A percentile compares a stretch with the other conserved stretches of the same genome.
These are phyloP conservation scores for Ammodytes marinus DNA, from an alignment of 2,113 vertebrate species.

Conservation along the genomic window DNA sequence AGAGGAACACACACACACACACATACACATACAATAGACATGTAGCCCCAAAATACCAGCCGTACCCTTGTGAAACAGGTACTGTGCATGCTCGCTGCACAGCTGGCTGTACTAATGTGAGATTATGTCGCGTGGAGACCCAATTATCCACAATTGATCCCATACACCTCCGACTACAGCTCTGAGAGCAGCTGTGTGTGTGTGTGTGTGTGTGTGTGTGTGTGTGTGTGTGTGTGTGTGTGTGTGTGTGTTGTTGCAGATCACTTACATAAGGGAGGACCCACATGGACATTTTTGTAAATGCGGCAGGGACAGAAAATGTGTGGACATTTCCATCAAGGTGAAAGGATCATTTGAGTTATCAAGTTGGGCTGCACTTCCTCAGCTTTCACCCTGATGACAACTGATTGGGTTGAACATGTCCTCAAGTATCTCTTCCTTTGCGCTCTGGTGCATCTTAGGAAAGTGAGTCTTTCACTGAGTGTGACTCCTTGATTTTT, in stretches of 20 bases:
- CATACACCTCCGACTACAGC: slow-evolving; percentile 58
- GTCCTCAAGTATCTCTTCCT: neutral
- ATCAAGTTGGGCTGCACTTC: neutral
- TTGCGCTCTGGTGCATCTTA: neutral
- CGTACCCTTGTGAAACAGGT: slow-evolving; percentile 35
- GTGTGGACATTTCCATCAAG: slow-evolving; percentile 31
- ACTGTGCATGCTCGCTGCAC: slow-evolving; percentile 59
- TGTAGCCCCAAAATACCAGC: slow-evolving; percentile 13
- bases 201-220: slow-evolving; percentile 37
- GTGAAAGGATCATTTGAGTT: slow-evolving; percentile 40
- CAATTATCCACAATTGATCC: slow-evolving; percentile 80
- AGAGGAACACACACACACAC: slow-evolving; percentile 34
- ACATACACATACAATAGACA: slow-evolving; percentile 7
- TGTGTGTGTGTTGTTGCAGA: slow-evolving; percentile 22
- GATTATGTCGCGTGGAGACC: slow-evolving; percentile 77
- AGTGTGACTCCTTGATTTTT: neutral
- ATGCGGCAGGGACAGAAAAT: neutral
- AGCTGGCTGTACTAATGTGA: slow-evolving; percentile 75
- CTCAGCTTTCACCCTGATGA: neutral
- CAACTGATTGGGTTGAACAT: neutral
- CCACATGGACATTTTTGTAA: slow-evolving; percentile 30
- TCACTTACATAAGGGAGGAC: slow-evolving; percentile 29
- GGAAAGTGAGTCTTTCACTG: neutral
- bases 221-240: slow-evolving; percentile 26
- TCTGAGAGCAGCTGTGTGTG: slow-evolving; percentile 42